Percentiles rank a stretch among this genome's conserved stretches.
These are phyloP conservation scores for Caenorhabditis sp. DNA, from an alignment of 2,888 invertebrate species.

Conservation along the genomic window DNA sequence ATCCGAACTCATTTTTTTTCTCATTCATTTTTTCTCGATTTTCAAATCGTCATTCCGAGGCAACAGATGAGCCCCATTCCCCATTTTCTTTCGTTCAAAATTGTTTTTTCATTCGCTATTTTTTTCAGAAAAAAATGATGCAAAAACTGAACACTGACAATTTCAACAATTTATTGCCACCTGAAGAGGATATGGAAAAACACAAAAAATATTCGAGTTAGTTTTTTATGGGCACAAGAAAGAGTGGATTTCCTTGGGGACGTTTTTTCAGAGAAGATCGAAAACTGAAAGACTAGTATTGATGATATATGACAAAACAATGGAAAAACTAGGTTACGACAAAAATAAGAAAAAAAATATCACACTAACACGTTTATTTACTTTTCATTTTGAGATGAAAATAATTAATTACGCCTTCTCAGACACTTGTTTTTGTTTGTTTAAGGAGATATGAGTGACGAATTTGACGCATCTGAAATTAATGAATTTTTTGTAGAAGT, in stretches of 20 bases:
- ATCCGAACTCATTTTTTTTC: not conserved
- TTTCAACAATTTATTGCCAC: conserved; percentile 44
- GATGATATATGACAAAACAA: too few species aligned
- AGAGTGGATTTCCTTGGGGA: not conserved
- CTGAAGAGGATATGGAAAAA: conserved; percentile 49
- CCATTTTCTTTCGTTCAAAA: not conserved
- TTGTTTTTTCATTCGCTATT: not conserved
- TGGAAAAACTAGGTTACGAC: too few species aligned
- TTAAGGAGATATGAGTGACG: too few species aligned
- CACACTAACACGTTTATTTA: too few species aligned
- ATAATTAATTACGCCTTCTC: too few species aligned
- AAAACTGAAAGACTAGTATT: not conserved
- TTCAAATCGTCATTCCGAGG: too few species aligned
- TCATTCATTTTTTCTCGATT: not conserved
- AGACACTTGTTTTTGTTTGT: too few species aligned
- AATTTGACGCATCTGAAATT: too few species aligned
- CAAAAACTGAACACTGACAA: conserved; percentile 18
- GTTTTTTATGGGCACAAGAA: conserved; percentile 5
- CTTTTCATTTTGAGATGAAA: too few species aligned
- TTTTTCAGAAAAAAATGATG: conserved; percentile 5
- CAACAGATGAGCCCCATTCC: too few species aligned
- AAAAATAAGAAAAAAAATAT: too few species aligned
- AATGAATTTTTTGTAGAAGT: too few species aligned
- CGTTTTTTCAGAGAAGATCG: not conserved
- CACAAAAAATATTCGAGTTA: conserved; percentile 51